Conservation (phyloP, 2,888 invertebrate species). For the Agonopterix arenella region DNA sequence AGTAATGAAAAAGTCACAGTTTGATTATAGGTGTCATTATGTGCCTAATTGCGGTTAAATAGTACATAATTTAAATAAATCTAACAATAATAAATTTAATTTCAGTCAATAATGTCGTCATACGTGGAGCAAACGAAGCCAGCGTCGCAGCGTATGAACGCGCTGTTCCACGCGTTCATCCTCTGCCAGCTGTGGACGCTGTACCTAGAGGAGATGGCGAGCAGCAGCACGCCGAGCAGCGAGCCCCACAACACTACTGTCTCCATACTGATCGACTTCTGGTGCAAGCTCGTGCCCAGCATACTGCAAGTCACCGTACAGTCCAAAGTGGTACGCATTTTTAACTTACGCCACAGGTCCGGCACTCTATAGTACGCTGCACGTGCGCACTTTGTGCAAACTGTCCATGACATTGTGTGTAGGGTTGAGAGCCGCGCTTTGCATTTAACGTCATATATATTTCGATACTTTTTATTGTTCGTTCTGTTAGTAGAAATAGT, state of each 20-base stretch:
- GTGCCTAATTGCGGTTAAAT: too few relatives aligned
- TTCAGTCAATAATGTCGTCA: constrained; percentile 91
- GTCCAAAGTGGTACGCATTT: constrained; percentile 85
- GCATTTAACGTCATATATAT: too few relatives aligned
- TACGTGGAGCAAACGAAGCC: constrained; percentile 97
- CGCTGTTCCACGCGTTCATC: constrained; percentile 97
- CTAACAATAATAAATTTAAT: background rate
- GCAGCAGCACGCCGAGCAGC: constrained; percentile 78
- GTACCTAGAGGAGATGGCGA: constrained; percentile 94
- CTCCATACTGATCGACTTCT: constrained; percentile 96
- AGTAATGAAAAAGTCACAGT: too few relatives aligned
- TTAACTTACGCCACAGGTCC: too few relatives aligned
- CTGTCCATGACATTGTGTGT: too few relatives aligned
- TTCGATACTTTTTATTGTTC: too few relatives aligned
- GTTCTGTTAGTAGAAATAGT: too few relatives aligned
- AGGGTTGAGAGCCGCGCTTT: too few relatives aligned
- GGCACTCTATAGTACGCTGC: too few relatives aligned
- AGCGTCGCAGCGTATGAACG: constrained; percentile 89
- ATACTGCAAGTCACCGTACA: constrained; percentile 89
- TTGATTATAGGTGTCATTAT: too few relatives aligned
- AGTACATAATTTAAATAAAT: too few relatives aligned
- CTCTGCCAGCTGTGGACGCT: constrained; percentile 99
- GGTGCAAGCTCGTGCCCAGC: constrained; percentile 98
- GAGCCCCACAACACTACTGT: constrained; percentile 85
- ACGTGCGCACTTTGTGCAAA: too few relatives aligned